These are phyloP conservation scores for Gonatopus flavifemur DNA, from an alignment of 1,140 invertebrate species.

Conservation along the genomic window DNA sequence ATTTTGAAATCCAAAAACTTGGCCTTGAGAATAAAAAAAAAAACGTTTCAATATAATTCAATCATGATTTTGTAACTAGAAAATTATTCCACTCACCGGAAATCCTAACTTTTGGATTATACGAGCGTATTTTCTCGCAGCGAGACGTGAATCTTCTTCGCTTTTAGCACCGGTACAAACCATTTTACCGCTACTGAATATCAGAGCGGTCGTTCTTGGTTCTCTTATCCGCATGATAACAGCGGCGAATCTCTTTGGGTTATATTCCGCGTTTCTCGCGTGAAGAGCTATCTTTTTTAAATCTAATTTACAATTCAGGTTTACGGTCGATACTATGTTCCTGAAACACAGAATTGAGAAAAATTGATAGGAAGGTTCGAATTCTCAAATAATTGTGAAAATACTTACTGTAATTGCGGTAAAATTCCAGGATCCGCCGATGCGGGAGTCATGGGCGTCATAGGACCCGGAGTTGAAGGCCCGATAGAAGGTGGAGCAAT, in stretches of 20 bases:
- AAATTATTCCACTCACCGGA: constrained; percentile 67
- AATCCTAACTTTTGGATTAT: constrained; percentile 99
- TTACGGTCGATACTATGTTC: constrained; percentile 98
- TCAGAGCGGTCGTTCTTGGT: constrained; percentile 96
- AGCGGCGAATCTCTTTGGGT: constrained; percentile 99
- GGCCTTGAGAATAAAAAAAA: constrained; percentile 63
- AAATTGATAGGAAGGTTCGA: constrained; percentile 12
- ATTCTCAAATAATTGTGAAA: constrained; percentile 1
- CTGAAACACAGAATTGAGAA: constrained; percentile 58
- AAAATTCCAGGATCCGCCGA: constrained; percentile 92
- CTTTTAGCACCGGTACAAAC: constrained; percentile 99
- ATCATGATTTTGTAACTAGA: constrained; percentile 8
- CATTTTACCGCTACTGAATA: constrained; percentile 99
- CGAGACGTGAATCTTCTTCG: constrained; percentile 95
- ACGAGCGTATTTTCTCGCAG: constrained; percentile 97
- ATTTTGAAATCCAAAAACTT: constrained; percentile 99
- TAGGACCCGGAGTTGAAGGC: constrained; percentile 76
- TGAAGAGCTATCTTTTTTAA: constrained; percentile 97
- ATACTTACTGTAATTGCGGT: constrained; percentile 88
- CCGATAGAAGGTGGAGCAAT: constrained; percentile 63
- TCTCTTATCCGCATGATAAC: constrained; percentile 99
- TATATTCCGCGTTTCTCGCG: constrained; percentile 99
- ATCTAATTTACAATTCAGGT: constrained; percentile 93
- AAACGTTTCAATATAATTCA: background rate
- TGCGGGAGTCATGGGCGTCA: constrained; percentile 93